Base-by-base conservation (phyloP, 2,888 invertebrate species). In the Drosophila subquinaria region DNA sequence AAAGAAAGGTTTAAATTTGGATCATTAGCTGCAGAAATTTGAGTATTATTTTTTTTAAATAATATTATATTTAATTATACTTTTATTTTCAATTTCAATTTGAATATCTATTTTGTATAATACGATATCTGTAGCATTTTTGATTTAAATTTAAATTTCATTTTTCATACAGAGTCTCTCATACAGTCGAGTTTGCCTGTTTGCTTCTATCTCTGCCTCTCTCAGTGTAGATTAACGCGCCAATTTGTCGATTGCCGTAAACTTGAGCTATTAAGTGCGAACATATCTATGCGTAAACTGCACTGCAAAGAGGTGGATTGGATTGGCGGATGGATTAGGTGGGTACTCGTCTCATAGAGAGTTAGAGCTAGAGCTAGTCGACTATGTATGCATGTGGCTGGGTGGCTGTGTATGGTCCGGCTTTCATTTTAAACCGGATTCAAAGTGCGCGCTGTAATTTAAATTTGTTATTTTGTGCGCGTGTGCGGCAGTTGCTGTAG, bases 231-330 rank as follows among this genome's bases (percentile, higher is more conserved):
- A 88, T 89, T 89, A 85, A 74, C 75, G 69, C 73, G 73, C 60
- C 88, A 89, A 88, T 89, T 88, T 89, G 86, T 89, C 86, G 90
- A 85, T 88, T 81, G 82, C 76, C 86, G 79, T 88, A 89, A 89
- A 87, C 90, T 87, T 87, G 88, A 87, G 90, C 90, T 88, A 88
- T 87, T 89, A 87, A 87, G 90, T 87, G 86, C 86, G 88, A 87
- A 86, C 86, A 79, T 77, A 72, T 81, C 70, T 71, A 61, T 75
- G 72, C 61, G 75, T 75, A 72, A 88, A 71, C 62, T 77, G 81
- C 81, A 69, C 60, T 66, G 53, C 50, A 67, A 63, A 55, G 48
- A 71, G 71, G 64, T 71, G 61, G 45, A 56, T 56, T 71, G 61
- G 38, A 56, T 56, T 45, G 38, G 53, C 52, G 59, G 56, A 48